Evolutionary conservation across 2,888 invertebrate genomes (phyloP), one percentile per base, ranked within the genome.

Genomic region (Acanthosoma haemorrhoidale): DNA sequence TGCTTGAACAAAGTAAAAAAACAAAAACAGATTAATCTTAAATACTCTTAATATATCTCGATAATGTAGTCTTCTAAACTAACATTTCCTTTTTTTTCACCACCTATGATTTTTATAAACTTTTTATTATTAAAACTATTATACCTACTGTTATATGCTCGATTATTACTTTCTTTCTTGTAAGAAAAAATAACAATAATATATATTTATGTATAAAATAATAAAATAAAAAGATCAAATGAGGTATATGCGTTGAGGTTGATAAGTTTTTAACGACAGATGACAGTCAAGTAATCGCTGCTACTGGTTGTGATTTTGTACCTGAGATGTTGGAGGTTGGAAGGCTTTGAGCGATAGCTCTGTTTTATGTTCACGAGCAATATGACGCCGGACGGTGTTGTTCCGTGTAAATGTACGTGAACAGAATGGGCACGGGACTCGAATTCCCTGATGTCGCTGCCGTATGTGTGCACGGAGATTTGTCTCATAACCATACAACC

Each of bases 401-500:
- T 94, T 94, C 78, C 94, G 87, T 76, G 94, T 94, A 82, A 94
- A 94, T 58, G 93, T 94, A 77, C 93, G 88, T 78, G 90, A 85
- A 83, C 94, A 94, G 81, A 91, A 93, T 72, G 93, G 93, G 81
- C 94, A 94, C 69, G 92, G 93, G 79, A 94, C 93, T 68, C 94
- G 86, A 78, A 94, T 94, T 77, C 94, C 93, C 82, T 94, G 93
- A 82, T 94, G 93, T 79, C 93, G 88, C 80, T 94, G 94, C 69
- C 93, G 84, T 79, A 94, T 93, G 83, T 94, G 94, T 75, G 94
- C 94, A 76, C 94, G 88, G 79, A 94, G 82, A 81, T 94, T 94
- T 78, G 94, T 94, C 85, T 94, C 94, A 81, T 94, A 94, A 75
- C 94, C 94, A 82, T 94, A 94, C 73, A 94, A 85, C 79, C 93